A percentile compares a stretch with the other conserved stretches of the same genome.
Conservation (phyloP, 2,797 vertebrate genomes). For the Crax fasciolata region DNA sequence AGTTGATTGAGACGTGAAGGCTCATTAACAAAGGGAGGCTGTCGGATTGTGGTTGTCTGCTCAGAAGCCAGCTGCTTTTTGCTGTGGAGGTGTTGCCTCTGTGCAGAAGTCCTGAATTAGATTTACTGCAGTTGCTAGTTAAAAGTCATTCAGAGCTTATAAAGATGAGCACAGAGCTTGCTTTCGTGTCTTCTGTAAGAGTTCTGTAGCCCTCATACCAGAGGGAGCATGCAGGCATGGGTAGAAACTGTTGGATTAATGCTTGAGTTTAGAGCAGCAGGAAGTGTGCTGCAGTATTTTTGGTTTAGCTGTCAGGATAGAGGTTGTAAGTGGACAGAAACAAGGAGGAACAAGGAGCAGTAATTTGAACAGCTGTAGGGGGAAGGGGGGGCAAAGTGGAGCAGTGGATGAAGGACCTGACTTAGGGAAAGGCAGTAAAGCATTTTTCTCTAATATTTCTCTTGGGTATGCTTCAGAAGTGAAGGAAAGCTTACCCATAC, state of each 20-base stretch:
- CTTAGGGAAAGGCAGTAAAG: neutral
- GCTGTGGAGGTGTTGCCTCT: neutral
- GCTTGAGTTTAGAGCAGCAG: neutral
- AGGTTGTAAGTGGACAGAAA: neutral
- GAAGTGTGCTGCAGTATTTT: neutral
- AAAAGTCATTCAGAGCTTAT: neutral
- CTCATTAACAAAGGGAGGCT: neutral
- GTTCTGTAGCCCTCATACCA: accelerated
- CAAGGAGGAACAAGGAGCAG: neutral
- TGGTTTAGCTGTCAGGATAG: neutral
- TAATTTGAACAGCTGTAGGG: neutral
- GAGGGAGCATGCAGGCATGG: neutral
- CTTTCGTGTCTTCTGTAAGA: neutral
- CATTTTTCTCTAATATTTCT: neutral
- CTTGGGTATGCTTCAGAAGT: accelerated
- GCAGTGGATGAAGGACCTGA: neutral
- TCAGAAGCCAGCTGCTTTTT: neutral
- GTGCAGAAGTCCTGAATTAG: neutral
- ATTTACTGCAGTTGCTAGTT: neutral
- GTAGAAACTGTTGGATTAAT: neutral
- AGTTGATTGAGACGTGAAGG: neutral
- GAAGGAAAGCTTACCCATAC: neutral
- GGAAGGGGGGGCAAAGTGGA: neutral
- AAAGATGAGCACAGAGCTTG: neutral
- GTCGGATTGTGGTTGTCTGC: neutral